Percentiles rank a stretch among this genome's conserved stretches.
Evolutionary conservation across 1,140 invertebrate species (phyloP).

Genomic region (Alviniconcha marisindica): DNA sequence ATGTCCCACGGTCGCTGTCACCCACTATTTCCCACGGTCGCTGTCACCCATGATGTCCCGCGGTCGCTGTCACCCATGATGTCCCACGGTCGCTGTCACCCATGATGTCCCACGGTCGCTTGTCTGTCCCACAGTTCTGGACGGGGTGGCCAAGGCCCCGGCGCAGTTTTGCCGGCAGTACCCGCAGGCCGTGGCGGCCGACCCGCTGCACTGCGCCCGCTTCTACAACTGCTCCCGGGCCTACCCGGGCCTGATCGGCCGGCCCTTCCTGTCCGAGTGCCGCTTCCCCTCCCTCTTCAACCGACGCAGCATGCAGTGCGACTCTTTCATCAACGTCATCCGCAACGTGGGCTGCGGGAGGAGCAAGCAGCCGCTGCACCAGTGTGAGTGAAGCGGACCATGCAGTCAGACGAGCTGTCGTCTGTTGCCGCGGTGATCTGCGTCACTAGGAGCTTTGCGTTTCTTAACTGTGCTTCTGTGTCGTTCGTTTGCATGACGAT

Average conservation of each 20-base stretch:
- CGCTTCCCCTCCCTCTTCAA: slow-evolving; percentile 63
- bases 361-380: slow-evolving; percentile 36
- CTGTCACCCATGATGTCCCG: background rate
- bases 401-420: too few relatives aligned
- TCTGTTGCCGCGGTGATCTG: too few relatives aligned
- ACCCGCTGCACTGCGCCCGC: slow-evolving; percentile 62
- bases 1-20: background rate
- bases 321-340: slow-evolving; percentile 58
- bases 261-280: slow-evolving; percentile 60
- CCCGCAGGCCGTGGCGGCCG: slow-evolving; percentile 54
- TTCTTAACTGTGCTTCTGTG: too few relatives aligned
- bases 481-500: too few relatives aligned
- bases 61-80: background rate
- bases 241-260: slow-evolving; percentile 35
- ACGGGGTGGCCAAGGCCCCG: slow-evolving; percentile 40
- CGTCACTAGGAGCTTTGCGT: too few relatives aligned
- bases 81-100: background rate
- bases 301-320: slow-evolving; percentile 44
- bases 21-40: background rate
- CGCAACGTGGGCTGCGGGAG: slow-evolving; percentile 29
- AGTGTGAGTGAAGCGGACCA: slow-evolving; percentile 36
- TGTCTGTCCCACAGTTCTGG: slow-evolving; percentile 36
- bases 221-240: slow-evolving; percentile 61
- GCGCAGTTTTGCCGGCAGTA: slow-evolving; percentile 53
- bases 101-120: too few relatives aligned